Percentiles rank a stretch among this genome's conserved stretches.
Evolutionary conservation across 2,797 vertebrate genomes (phyloP).

Genomic region (Takifugu rubripes): DNA sequence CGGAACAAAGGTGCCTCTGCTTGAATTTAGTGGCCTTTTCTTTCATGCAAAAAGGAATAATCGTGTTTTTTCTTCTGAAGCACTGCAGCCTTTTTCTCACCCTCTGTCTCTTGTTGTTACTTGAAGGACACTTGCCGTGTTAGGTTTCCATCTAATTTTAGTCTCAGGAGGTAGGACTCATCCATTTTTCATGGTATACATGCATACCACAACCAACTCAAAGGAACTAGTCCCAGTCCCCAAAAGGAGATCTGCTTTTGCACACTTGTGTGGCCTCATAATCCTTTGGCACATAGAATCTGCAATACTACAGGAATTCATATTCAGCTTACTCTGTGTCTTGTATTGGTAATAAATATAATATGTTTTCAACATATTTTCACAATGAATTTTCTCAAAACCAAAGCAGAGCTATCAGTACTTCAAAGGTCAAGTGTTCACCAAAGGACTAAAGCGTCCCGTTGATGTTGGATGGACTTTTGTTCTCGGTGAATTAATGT

Average conservation of each 20-base stretch:
- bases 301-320: too few species aligned
- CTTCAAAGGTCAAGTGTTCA: conserved; percentile 45
- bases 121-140: conserved; percentile 68
- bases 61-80: conserved; percentile 36
- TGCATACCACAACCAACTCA: conserved; percentile 48
- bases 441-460: conserved; percentile 21
- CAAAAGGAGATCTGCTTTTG: conserved; percentile 35
- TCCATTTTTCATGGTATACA: conserved; percentile 70
- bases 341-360: too few species aligned
- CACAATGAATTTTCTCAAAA: conserved; percentile 8
- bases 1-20: conserved; percentile 17
- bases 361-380: neutral
- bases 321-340: too few species aligned
- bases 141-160: conserved; percentile 72
- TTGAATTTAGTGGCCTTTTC: conserved; percentile 41
- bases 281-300: neutral
- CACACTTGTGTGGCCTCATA: conserved; percentile 1
- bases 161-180: conserved; percentile 63
- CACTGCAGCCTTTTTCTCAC: conserved; percentile 20
- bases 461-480: conserved; percentile 19
- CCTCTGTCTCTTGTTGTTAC: conserved; percentile 43
- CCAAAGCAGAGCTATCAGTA: neutral
- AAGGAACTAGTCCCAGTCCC: conserved; percentile 11
- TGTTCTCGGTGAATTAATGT: conserved; percentile 46
- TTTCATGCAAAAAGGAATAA: conserved; percentile 43